Conservation (phyloP, 2,888 invertebrate genomes). For the Phymatocera aterrima region DNA sequence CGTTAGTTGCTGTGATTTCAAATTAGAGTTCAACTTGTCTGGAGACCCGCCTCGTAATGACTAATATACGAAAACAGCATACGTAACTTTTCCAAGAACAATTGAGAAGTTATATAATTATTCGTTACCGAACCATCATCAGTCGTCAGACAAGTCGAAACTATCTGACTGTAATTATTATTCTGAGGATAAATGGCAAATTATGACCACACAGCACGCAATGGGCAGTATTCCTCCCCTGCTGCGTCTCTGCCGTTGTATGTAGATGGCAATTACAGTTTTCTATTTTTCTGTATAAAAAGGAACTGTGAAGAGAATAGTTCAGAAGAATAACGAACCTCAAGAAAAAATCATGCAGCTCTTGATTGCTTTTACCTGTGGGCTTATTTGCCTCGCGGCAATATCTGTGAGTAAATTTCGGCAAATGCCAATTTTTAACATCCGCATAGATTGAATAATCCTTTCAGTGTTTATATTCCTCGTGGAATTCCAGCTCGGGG, state of each 20-base stretch:
- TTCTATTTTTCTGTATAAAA: constrained; percentile 6
- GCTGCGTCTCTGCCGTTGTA: constrained; percentile 11
- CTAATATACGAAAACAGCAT: not conserved
- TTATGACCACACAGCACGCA: not conserved
- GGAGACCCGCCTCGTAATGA: not conserved
- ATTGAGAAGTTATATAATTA: constrained; percentile 3
- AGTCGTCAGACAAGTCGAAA: not conserved
- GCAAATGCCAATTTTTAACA: not conserved
- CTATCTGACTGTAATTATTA: constrained; percentile 20
- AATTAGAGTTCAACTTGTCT: not conserved
- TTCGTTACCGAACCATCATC: not conserved
- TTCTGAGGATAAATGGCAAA: not conserved
- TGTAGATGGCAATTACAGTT: not conserved
- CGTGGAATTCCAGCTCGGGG: too few relatives aligned
- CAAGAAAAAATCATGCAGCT: not conserved
- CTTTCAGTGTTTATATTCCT: not conserved
- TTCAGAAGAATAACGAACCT: not conserved
- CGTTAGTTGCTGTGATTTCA: not conserved
- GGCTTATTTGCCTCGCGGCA: constrained; percentile 18
- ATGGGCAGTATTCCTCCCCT: not conserved
- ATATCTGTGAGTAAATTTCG: not conserved
- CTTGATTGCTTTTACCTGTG: not conserved
- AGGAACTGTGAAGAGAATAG: not conserved
- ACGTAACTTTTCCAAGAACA: not conserved
- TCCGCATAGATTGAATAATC: not conserved